Base-by-base conservation (phyloP, 2,797 vertebrate species). In the Ptychobarbus kaznakovi region DNA sequence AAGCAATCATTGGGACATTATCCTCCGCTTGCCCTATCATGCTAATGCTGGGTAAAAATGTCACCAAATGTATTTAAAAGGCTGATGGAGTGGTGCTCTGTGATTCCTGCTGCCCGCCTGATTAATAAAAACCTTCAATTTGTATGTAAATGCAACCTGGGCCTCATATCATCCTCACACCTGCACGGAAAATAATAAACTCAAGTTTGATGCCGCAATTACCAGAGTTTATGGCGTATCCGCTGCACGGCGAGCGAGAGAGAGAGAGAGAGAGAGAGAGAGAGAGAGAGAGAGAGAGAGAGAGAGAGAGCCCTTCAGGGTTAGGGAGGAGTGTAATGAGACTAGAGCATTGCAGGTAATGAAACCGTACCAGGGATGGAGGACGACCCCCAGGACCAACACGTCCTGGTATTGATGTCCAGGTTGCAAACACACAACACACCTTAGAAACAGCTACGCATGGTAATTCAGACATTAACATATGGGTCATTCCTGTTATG, bases 121-220 rank as follows among this genome's bases (percentile, higher is more conserved):
- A 99, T 99, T 99, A 99, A 99, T 99, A 96, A 98, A 99, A 98
- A 97, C 97, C 98, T 99, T 98, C 98, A 99, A 99, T 99, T 99
- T 99, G 97, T 99, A 99, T 99, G 98, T 98, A 99, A 99, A 99
- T 99, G 97, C 96, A 96, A 96, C 85, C 91, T 95, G 96, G 97
- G 96, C 96, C 97, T 98, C 97, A 96, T 98, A 99, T 98, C 98
- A 96, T 97, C 96, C 93, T 91, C 96, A 96, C 98, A 98, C 97
- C 97, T 99, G 97, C 97, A 96, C 96, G 95, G 97, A 98, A 95
- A 99, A 99, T 99, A 99, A 99, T 99, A 99, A 98, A 99, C 97
- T 97, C 95, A 96, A 96, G 97, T 97, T 97, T 99, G 98, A 98
- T 97, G 97, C 95, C 93, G 96, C 97, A 99, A 99, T 99, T 99